Evolutionary conservation across 2,888 invertebrate genomes (phyloP), one percentile per base, ranked within the genome.

Genomic region (Automeris io): DNA sequence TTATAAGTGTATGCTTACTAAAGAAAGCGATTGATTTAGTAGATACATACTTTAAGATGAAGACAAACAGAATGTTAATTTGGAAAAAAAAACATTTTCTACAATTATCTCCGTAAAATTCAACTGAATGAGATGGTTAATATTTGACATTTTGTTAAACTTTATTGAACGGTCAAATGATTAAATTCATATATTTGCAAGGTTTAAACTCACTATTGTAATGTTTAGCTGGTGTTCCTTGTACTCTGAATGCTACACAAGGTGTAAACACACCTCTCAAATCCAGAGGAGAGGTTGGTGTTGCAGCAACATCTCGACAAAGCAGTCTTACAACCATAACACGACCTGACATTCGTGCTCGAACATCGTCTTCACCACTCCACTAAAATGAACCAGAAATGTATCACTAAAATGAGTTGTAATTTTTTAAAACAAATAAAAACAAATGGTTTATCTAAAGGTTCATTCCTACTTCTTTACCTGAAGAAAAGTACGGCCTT

Each of bases 171-270:
- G n/a, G n/a, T 23, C 2, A 8, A 7, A 23, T 23, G n/a, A 23
- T n/a, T 8, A 23, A 23, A 23, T 23, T 23, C 1, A 23, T 8
- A 23, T 8, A 2, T 8, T 23, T n/a, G 1, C 7, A 11, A 33
- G 12, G 1, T n/a, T 11, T 24, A 36, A 2, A 49, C 57, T 18
- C 48, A 57, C 57, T 57, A 9, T 51, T 91, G 47, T 81, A 89
- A 5, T 87, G 69, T 58, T 89, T 91, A 1, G 89, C 90, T 7
- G 95, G 93, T 23, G 93, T 92, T 37, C 96, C 96, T 52, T 94
- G 95, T 5, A 95, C 92, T 47, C 95, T 88, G 61, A 96, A 95
- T 2, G 95, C 93, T 33, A 95, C 93, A 63, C 95, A 96, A 0
- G 95, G 95, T 2, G 93, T 92, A 71, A 94, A 93, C 16, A 95